phyloP scores from a whole-genome alignment of 2,797 vertebrate species.

The Darevskia mixta region DNA sequence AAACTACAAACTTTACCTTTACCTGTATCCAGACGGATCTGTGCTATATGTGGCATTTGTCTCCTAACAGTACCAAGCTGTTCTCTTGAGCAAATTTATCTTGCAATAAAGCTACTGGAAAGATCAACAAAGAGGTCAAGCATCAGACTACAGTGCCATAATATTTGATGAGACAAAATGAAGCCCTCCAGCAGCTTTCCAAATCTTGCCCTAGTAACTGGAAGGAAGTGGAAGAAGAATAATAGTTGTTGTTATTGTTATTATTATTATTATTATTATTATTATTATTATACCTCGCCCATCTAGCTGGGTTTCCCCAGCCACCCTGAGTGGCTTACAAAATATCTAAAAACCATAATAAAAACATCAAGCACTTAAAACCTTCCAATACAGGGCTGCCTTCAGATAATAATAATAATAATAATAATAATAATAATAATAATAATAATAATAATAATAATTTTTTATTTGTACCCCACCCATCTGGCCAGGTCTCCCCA shows the following conservation, averaged over 20 bases:
- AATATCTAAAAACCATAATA: no score
- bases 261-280: background rate
- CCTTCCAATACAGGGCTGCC: no score
- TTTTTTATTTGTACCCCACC: no score
- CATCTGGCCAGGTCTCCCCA: no score
- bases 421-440: no score
- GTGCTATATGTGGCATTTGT: background rate
- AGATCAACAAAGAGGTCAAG: conserved; percentile 48
- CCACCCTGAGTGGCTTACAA: no score
- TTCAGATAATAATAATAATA: no score
- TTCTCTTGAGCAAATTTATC: conserved; percentile 43
- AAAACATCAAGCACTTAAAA: background rate
- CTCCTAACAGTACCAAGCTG: conserved; percentile 6
- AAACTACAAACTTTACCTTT: background rate
- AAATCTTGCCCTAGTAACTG: background rate
- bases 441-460: no score
- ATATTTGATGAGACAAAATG: conserved; percentile 20
- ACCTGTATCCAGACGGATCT: background rate
- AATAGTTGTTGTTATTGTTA: background rate
- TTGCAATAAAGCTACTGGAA: conserved; percentile 41
- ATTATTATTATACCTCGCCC: no score
- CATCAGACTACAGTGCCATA: conserved; percentile 11
- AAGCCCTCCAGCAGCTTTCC: background rate
- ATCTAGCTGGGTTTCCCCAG: no score
- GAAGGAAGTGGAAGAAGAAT: background rate